Base-by-base conservation (phyloP, 2,113 vertebrate genomes). In the Clarias macrocephalus region DNA sequence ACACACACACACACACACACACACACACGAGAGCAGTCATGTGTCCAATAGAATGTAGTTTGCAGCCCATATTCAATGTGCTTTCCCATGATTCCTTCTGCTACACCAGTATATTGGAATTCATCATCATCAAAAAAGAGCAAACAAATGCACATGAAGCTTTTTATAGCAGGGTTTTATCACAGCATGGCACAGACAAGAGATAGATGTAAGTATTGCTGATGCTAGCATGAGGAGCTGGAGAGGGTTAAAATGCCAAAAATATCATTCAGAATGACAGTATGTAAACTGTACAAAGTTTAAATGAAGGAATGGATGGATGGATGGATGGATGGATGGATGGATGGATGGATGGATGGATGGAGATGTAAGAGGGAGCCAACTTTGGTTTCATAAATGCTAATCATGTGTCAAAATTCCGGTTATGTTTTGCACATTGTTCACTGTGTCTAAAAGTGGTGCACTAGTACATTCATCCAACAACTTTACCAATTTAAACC, bases 1-100 rank as follows among this genome's bases (percentile, higher is more conserved):
- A 81, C 90, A 91, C 80, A 92, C 92, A 65, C 19, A 85, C 56
- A 85, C 30, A 87, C 80, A 84, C 21, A 83, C 57, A 83, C 30
- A 73, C 63, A 56, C 54, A 70, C 80, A 79, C 52, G 59, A 23
- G 15, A 48, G 80, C 65, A 75, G 72, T 66, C 73, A 86, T 60
- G 63, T 86, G 88, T 83, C 57, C 63, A 77, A 48, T 25, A 80
- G 10, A 80, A 30, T 73, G 65, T 56, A 15, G 30, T 68, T 62
- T 80, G 54, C 33, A 87, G 88, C 77, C 84, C 33, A 30, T 18
- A 42, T 66, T 80, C 48, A 84, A 7, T 37, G 23, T 37, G 21
- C 59, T 75, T 79, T 86, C 28, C 42, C 37, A n/a, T 63, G 10
- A 73, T 86, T 84, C 83, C 25, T 30, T 18, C 7, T 54, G 13